Evolutionary conservation across 2,113 vertebrate species (phyloP).

Genomic region (Ia io): DNA sequence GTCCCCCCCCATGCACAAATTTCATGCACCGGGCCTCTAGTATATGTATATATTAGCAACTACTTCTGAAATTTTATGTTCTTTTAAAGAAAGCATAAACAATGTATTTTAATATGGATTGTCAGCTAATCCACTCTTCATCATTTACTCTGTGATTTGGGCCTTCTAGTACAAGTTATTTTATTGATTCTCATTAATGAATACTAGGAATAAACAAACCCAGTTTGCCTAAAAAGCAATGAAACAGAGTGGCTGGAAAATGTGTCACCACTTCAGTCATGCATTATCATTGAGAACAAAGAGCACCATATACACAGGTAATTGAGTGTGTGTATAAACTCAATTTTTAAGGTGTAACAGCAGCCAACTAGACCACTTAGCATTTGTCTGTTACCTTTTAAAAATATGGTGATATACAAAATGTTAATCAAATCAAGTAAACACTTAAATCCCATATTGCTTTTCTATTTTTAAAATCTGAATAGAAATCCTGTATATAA

Average conservation of each 20-base stretch:
- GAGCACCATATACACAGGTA: conserved; percentile 62
- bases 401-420: conserved; percentile 56
- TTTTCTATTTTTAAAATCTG: conserved; percentile 57
- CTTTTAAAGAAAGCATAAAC: conserved; percentile 66
- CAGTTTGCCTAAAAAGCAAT: conserved; percentile 31
- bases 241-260: conserved; percentile 38
- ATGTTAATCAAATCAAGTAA: conserved; percentile 57
- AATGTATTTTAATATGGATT: conserved; percentile 66
- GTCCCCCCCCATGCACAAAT: too few relatives aligned
- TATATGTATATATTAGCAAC: conserved; percentile 68
- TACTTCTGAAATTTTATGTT: conserved; percentile 65
- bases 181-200: conserved; percentile 45
- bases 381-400: conserved; percentile 21
- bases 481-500: conserved; percentile 61
- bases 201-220: conserved; percentile 58
- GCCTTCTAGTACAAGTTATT: conserved; percentile 40
- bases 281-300: conserved; percentile 54
- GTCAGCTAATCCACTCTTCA: conserved; percentile 50
- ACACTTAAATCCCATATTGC: conserved; percentile 49
- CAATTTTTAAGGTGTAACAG: conserved; percentile 45
- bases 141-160: conserved; percentile 44
- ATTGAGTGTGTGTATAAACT: conserved; percentile 36
- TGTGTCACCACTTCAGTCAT: neutral
- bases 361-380: conserved; percentile 45
- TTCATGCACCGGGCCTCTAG: too few relatives aligned